phyloP scores from a whole-genome alignment of 2,113 vertebrate species.

The Diglossa brunneiventris region DNA sequence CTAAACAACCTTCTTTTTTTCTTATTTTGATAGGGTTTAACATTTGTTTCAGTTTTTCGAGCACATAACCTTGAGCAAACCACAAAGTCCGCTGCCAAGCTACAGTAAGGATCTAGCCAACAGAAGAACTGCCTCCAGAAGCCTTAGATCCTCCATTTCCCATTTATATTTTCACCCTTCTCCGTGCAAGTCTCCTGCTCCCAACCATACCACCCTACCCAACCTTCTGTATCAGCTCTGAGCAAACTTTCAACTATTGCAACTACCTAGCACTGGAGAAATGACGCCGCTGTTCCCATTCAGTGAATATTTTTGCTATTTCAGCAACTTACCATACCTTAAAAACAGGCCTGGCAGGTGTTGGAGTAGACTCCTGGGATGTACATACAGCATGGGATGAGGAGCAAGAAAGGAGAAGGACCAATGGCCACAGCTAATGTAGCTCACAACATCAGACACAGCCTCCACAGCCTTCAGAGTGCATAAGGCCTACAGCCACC shows the following conservation, averaged over 20 bases:
- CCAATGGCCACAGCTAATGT: background rate
- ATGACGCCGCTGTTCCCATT: fast-evolving
- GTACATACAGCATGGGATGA: background rate
- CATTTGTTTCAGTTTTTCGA: background rate
- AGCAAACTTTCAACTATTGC: background rate
- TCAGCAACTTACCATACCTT: background rate
- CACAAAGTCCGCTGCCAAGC: background rate
- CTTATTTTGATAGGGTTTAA: background rate
- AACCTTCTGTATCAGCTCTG: background rate
- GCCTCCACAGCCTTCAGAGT: background rate
- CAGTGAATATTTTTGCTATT: background rate
- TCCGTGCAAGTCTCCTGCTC: background rate
- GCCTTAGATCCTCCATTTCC: background rate
- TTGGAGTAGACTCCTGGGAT: background rate
- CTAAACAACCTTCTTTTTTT: background rate
- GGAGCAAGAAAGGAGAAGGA: background rate
- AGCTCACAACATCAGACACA: background rate
- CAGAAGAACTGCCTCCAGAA: background rate
- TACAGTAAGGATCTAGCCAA: background rate
- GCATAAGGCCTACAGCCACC: background rate
- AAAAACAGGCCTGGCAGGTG: background rate
- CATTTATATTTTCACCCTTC: background rate
- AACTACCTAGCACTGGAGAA: background rate
- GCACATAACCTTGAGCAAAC: background rate
- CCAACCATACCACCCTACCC: background rate